phyloP scores from a whole-genome alignment of 2,797 vertebrate genomes.

The Arrhamphus sclerolepis region DNA sequence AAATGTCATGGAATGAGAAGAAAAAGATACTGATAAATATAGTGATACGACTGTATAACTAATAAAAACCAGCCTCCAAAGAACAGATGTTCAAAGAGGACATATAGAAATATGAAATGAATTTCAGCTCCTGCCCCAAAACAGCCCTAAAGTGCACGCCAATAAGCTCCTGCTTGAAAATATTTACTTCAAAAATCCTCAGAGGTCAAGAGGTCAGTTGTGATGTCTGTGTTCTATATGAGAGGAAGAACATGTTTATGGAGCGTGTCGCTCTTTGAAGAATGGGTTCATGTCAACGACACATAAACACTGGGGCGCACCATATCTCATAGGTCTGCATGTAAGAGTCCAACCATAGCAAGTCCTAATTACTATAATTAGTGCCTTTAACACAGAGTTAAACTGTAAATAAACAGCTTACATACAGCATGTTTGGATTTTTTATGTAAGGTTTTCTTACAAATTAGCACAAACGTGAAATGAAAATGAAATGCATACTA shows the following conservation, averaged over 20 bases:
- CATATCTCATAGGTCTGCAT: conserved; percentile 12
- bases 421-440: conserved; percentile 15
- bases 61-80: too few relatives aligned
- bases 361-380: conserved; percentile 10
- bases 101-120: conserved; percentile 12
- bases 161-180: conserved; percentile 42
- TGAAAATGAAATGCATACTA: conserved; percentile 22
- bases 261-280: conserved; percentile 43
- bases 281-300: conserved; percentile 43
- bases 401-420: conserved; percentile 38
- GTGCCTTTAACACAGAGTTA: neutral
- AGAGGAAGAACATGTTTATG: conserved; percentile 52
- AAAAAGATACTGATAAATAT: neutral
- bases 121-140: conserved; percentile 19
- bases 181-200: conserved; percentile 51
- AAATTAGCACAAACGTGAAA: neutral
- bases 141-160: conserved; percentile 30
- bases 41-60: too few relatives aligned
- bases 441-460: neutral
- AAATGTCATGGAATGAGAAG: neutral
- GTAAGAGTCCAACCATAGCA: neutral
- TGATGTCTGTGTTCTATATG: conserved; percentile 29
- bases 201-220: conserved; percentile 31
- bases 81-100: too few relatives aligned
- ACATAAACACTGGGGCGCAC: conserved; percentile 41